Base-by-base conservation (phyloP, 2,797 vertebrate species). In the Chanos chanos region DNA sequence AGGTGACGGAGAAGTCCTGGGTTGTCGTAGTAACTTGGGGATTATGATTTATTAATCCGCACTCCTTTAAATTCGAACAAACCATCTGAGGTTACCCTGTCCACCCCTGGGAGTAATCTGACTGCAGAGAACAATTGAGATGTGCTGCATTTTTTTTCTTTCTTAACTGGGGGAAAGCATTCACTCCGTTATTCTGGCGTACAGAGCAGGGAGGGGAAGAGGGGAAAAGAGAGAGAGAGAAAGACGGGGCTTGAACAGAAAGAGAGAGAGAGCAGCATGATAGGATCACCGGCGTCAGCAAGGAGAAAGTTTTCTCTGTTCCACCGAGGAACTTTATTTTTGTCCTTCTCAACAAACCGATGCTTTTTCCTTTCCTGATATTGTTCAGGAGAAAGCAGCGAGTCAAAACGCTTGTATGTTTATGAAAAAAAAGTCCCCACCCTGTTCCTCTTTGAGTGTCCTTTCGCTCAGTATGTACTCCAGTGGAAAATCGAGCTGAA, bases 21-120 rank as follows among this genome's bases (percentile, higher is more conserved):
- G 85, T 90, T 90, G 78, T 85, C 77, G 74, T 87, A 74, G 86
- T 82, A 87, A 87, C 83, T 68, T 68, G 77, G 75, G 83, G 85
- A 90, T 88, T 85, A 86, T 93, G 92, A 93, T 93, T 93, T 94
- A 94, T 93, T 91, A 92, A 91, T 89, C 83, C 77, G 70, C 79
- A 67, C 82, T 87, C 80, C 77, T 89, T 80, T 81, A 78, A 81
- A 79, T 85, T 84, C 61, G 31, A 78, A 81, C 78, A 79, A 83
- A 87, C 70, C 68, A 73, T 52, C 74, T 77, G 74, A 81, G 86
- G 75, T 85, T 87, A 76, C 68, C 68, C 61, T 72, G 78, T 71
- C 64, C 71, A 56, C 86, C 65, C 81, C 19, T 36, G 86, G 85
- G 89, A 88, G 79, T 83, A 77, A 88, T 89, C 81, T 77, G 66